phyloP scores from a whole-genome alignment of 1,140 invertebrate genomes.

The Apocrypta bakeri region DNA sequence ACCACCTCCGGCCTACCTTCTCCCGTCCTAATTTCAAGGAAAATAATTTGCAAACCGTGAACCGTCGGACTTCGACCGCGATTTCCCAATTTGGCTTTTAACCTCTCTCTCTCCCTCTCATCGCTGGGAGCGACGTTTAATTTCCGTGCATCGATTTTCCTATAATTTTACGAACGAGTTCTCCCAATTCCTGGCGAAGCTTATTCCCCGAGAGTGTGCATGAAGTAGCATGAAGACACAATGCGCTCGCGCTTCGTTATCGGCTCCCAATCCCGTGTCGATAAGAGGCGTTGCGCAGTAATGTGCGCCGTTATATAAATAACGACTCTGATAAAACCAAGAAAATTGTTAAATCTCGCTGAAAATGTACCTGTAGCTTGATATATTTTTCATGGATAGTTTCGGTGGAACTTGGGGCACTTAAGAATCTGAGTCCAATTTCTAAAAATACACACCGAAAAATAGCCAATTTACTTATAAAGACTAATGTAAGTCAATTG shows the following conservation, averaged over 20 bases:
- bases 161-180: slow-evolving; percentile 25
- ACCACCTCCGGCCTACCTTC: not conserved
- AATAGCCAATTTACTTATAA: no score
- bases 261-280: not conserved
- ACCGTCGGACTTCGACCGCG: not conserved
- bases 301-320: not conserved
- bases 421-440: no score
- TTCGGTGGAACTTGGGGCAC: not conserved
- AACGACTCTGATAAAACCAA: not conserved
- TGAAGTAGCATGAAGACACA: not conserved
- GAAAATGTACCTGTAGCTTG: not conserved
- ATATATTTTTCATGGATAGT: not conserved
- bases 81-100: not conserved
- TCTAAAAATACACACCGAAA: no score
- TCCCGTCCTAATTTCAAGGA: not conserved
- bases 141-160: slow-evolving; percentile 43
- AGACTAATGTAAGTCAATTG: no score
- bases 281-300: slow-evolving; percentile 5
- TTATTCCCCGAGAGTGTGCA: not conserved
- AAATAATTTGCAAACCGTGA: slow-evolving; percentile 8
- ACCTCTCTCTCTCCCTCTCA: not conserved
- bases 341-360: not conserved
- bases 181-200: slow-evolving; percentile 6
- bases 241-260: slow-evolving; percentile 14
- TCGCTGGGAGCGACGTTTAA: slow-evolving; percentile 11